Conservation (phyloP, 2,797 vertebrate species). For the Masticophis lateralis region DNA sequence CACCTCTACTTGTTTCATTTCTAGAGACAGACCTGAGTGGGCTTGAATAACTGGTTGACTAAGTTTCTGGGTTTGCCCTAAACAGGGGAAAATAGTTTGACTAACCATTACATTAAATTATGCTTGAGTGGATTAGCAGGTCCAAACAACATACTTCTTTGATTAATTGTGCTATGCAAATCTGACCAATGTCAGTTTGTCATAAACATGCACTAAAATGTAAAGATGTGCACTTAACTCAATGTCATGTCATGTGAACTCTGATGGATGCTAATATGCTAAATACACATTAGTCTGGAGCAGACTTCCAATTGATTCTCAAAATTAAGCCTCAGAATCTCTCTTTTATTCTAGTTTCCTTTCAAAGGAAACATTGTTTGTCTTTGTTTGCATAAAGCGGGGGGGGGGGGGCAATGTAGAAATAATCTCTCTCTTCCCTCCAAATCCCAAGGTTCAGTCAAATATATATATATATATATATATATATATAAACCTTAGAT, state of each 20-base stretch:
- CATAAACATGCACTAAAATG: background rate
- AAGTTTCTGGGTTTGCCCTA: background rate
- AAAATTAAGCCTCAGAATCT: background rate
- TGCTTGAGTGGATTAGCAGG: background rate
- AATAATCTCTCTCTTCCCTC: background rate
- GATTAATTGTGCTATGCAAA: background rate
- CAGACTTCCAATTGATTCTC: background rate
- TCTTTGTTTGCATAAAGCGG: background rate
- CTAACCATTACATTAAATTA: background rate
- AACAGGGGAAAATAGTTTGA: background rate
- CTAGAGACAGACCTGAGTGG: background rate
- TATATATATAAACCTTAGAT: background rate
- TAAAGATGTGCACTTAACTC: background rate
- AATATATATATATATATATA: background rate
- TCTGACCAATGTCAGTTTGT: background rate
- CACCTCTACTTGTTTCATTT: background rate
- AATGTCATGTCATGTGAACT: background rate
- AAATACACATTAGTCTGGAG: background rate
- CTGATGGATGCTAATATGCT: background rate
- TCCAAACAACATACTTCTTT: background rate
- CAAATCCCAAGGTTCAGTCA: background rate
- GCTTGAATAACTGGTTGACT: background rate
- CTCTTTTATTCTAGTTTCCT: background rate
- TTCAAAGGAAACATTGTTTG: background rate
- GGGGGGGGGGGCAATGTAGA: background rate